Base-by-base conservation (phyloP, 2,797 vertebrate species). In the Lepilemur ruficaudatus region DNA sequence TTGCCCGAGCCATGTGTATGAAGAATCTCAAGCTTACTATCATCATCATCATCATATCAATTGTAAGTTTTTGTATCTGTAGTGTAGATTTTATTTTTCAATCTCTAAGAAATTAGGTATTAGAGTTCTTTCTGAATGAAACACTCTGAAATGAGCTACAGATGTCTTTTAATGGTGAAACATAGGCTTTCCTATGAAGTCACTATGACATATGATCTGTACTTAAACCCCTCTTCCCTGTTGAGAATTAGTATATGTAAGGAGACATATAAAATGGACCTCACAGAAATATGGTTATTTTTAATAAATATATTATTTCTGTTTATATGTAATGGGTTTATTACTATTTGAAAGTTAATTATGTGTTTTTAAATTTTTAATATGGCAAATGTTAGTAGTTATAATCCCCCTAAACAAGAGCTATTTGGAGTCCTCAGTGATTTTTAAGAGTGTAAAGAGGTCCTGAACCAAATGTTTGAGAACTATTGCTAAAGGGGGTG, bases 1-100 rank as follows among this genome's bases (percentile, higher is more conserved):
- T 99, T 76, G 99, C 99, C 15, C 98, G 99, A 95, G 99, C 99
- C 97, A 99, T 99, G 99, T 99, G 99, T 97, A 99, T 99, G 99
- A 99, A 99, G 99, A 99, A 99, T 98, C 99, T 99, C 97, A 99
- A 99, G 98, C 98, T 99, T 78, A 99, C 99, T 85, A 83, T 99
- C 41, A 99, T 99, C 92, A 97, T 99, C 88, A 98, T 99, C 97
- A 95, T 99, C 2, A 98, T 99, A 93, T 98, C 98, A 55, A 98
- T 99, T 98, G 99, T 99, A 97, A 99, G 99, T 99, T 28, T 89
- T 93, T 87, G 41, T 87, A 43, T 69, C 92, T 89, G 59, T 93
- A 25, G 2, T 85, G 6, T 88, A 11, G 78, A 59, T 78, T 91
- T 95, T 88, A 32, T 87, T 65, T 97, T 80, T 80, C 11, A 80